These are phyloP conservation scores for Drosophila subsilvestris DNA, from an alignment of 2,888 invertebrate species.

Conservation along the genomic window DNA sequence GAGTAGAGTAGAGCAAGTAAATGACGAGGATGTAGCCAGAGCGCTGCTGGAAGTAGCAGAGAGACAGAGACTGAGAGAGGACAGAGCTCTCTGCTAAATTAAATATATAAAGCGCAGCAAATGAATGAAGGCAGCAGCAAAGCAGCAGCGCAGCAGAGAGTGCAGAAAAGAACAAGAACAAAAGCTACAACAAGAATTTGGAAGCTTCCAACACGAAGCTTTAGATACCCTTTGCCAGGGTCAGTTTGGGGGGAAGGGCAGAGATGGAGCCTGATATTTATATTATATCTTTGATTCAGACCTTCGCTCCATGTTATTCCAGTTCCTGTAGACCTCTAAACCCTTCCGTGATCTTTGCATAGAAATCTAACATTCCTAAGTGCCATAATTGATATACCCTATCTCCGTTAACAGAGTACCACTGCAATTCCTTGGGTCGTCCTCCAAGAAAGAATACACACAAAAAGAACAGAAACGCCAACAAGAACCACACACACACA, in stretches of 20 bases:
- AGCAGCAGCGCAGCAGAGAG: constrained; percentile 19
- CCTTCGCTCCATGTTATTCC: too few species aligned
- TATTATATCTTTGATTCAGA: too few species aligned
- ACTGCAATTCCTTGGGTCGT: not conserved
- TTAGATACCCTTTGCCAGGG: constrained; percentile 4
- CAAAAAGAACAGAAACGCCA: constrained; percentile 15
- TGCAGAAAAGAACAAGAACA: constrained; percentile 31
- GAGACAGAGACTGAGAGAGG: constrained; percentile 21
- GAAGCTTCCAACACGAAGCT: constrained; percentile 14
- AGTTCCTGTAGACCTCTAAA: too few species aligned
- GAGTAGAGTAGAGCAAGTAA: constrained; percentile 32
- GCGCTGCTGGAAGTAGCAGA: constrained; percentile 13
- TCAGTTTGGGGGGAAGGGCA: too few species aligned
- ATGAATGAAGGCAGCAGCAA: constrained; percentile 17
- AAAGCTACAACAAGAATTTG: constrained; percentile 29
- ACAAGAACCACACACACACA: constrained; percentile 18
- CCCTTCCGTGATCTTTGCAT: not conserved
- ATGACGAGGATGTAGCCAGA: constrained; percentile 5
- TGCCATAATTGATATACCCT: too few species aligned
- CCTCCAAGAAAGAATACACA: constrained; percentile 12
- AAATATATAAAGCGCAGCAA: constrained; percentile 49
- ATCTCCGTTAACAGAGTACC: not conserved
- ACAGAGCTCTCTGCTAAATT: constrained; percentile 50
- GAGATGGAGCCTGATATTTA: too few species aligned
- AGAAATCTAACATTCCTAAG: not conserved